Evolutionary conservation across 2,797 vertebrate genomes (phyloP), one percentile per base, ranked within the genome.

Genomic region (Strix occidentalis): DNA sequence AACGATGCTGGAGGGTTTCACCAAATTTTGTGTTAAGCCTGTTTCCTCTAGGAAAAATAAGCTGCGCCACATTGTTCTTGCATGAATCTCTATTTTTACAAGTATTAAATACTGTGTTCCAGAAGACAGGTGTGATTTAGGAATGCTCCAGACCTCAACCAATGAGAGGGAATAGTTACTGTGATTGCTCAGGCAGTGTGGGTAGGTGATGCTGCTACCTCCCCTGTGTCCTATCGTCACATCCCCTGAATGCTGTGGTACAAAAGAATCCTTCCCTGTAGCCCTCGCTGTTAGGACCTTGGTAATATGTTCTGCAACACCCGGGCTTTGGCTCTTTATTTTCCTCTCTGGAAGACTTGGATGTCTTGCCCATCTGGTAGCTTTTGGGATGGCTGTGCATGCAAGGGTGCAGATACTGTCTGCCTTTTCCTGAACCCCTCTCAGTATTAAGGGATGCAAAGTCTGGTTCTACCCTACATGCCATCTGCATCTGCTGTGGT

Each of bases 391-490:
- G 91, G 79, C 88, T 84, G 77, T 1, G 4, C 91, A 89, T 35
- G 69, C 84, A 90, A 95, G 79, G 90, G 90, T 95, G 89, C 70
- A 96, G 90, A 94, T 84, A 90, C 89, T 53, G 88, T 82, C 92
- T 37, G 14, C 84, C 87, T 77, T 5, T 74, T 80, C 82, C 94
- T 89, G 74, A 91, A 86, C 29, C 60, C 50, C 37, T 87, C 96
- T 96, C 95, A 96, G 82, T 50, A 69, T 23, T 48, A 54, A 75
- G 41, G 81, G 82, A 92, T 93, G 92, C 95, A 87, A 97, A 96
- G 84, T 29, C 72, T 5, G 5, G 76, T 91, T 95, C 95, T 86
- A 51, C 70, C 93, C 96, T 80, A 39, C 31, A 8, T 75, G 94
- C 92, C 92, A 91, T 86, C 90, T 88, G 94, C 86, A 96, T 75